Conservation (phyloP, 2,888 invertebrate genomes). For the Nomada ferruginata region DNA sequence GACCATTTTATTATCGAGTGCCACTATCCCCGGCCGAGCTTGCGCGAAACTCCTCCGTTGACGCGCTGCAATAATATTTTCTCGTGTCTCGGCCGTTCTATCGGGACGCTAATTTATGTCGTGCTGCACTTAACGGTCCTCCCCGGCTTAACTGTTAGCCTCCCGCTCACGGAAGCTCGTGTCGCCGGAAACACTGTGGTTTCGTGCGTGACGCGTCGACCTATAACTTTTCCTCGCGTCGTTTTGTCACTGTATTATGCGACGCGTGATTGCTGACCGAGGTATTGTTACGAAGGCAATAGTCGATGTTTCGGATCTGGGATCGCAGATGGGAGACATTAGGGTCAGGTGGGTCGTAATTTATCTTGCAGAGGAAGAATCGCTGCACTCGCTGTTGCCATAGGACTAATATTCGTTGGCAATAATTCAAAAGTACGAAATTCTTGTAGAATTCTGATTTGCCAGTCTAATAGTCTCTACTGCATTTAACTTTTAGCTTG, state of each 20-base stretch:
- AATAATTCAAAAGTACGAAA: too few relatives aligned
- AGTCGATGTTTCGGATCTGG: too few relatives aligned
- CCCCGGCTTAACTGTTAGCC: constrained; percentile 40
- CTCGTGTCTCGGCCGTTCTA: constrained; percentile 57
- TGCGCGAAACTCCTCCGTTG: constrained; percentile 49
- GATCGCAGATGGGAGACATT: background rate
- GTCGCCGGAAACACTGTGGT: constrained; percentile 15
- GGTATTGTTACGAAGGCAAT: too few relatives aligned
- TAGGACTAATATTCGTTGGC: too few relatives aligned
- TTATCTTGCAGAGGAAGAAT: too few relatives aligned
- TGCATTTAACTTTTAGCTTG: too few relatives aligned
- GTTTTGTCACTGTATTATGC: constrained; percentile 23
- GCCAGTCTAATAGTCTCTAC: too few relatives aligned
- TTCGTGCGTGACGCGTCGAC: constrained; percentile 3
- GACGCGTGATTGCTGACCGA: too few relatives aligned
- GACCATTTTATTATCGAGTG: constrained; percentile 77
- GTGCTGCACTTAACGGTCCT: constrained; percentile 61
- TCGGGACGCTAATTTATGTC: constrained; percentile 73
- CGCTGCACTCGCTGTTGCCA: too few relatives aligned
- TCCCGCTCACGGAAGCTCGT: constrained; percentile 52
- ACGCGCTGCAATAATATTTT: constrained; percentile 77
- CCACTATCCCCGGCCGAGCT: constrained; percentile 44
- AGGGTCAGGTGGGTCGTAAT: background rate
- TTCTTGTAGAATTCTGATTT: too few relatives aligned
- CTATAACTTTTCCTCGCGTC: background rate